Conservation (phyloP, 1,140 invertebrate species). For the Gryllus bimaculatus region DNA sequence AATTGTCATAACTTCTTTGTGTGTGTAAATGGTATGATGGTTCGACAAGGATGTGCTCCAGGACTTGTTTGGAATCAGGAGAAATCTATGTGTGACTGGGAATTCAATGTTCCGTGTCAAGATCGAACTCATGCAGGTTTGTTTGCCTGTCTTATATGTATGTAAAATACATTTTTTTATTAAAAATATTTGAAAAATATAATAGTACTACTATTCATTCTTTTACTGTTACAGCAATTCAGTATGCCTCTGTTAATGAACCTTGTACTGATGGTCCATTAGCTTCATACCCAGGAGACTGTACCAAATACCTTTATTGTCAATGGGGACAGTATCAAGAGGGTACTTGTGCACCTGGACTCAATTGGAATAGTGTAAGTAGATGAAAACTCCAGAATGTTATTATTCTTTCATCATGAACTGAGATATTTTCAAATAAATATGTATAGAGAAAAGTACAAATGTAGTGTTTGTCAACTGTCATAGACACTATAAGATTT, state of each 20-base stretch:
- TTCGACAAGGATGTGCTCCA: constrained; percentile 55
- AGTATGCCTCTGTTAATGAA: not conserved
- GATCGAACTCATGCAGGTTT: constrained; percentile 6
- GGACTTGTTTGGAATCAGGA: constrained; percentile 57
- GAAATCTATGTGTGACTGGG: constrained; percentile 58
- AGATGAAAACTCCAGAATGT: not conserved
- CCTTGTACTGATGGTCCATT: constrained; percentile 55
- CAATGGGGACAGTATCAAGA: constrained; percentile 64
- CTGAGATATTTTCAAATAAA: too few relatives aligned
- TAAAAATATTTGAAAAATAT: not conserved
- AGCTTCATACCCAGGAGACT: constrained; percentile 53
- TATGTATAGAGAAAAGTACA: too few relatives aligned
- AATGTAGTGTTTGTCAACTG: too few relatives aligned
- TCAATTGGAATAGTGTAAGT: constrained; percentile 65
- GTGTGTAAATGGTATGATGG: constrained; percentile 54
- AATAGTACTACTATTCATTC: constrained; percentile 19
- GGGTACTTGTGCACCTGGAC: constrained; percentile 58
- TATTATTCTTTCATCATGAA: too few relatives aligned
- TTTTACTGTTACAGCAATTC: not conserved
- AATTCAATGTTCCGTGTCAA: constrained; percentile 21
- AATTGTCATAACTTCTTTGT: constrained; percentile 56
- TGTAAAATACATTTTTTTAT: not conserved
- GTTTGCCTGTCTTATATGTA: not conserved
- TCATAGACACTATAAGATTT: too few relatives aligned
- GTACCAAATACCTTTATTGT: constrained; percentile 64